Base-by-base conservation (phyloP, 2,888 invertebrate species). In the Eupeodes luniger region DNA sequence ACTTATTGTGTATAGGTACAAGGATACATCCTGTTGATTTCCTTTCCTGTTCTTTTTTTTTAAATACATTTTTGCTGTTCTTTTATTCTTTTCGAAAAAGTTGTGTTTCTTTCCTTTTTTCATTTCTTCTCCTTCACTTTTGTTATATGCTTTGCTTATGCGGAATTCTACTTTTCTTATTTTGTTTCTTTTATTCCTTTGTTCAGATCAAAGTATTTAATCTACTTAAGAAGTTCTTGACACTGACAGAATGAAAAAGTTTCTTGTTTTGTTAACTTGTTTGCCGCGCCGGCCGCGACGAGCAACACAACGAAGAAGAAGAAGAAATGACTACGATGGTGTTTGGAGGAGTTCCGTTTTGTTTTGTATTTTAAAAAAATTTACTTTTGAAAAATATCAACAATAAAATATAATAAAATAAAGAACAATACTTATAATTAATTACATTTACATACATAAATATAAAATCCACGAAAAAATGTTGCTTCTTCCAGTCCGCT, bases 171-270 rank as follows among this genome's bases (percentile, higher is more conserved):
- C 70, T 77, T 81, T 64, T 44, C 55, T 70, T 51, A 40, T 77
- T 80, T 79, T 44, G 14, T 55, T 64, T 57, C 51, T 16, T 78
- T 69, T 53, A n/a, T 59, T 16, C 55, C 47, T 51, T 19, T 79
- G 64, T 57, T 55, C 59, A 59, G 61, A 74, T 67, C 87, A 83
- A 87, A 87, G 83, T 87, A 87, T 83, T 83, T 87, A 83, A 87
- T 87, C 87, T 81, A 80, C 83, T 87, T 80, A 83, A 61, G 34
- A 87, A 80, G 76, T 83, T 80, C 44, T 14, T 66, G 83, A 76
- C 83, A 62, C 27, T 70, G 47, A 55, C 69, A 79, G 78, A 70
- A 75, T 40, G 51, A 75, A 81, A 72, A 47, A 72, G 59, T 59
- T 72, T 57, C 27, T 47, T 57, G 40, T 44, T 55, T 57, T 72